Evolutionary conservation across 2,113 vertebrate species (phyloP).

Genomic region (Ovibos moschatus): DNA sequence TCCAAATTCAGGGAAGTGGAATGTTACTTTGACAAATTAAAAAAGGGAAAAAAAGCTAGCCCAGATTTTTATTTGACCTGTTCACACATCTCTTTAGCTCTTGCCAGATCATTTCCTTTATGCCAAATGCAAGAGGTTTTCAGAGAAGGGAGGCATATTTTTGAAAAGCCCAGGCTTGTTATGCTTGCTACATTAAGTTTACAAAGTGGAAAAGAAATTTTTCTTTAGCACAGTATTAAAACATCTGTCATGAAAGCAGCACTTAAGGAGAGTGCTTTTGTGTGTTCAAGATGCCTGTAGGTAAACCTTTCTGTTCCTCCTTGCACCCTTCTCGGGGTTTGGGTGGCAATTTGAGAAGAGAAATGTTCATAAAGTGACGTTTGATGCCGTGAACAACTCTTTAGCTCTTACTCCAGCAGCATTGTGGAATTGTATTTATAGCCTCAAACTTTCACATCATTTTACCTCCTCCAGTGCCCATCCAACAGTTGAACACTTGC

Average conservation of each 20-base stretch:
- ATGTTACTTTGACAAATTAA: not conserved
- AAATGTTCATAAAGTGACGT: not conserved
- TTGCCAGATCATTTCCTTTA: slow-evolving; percentile 25
- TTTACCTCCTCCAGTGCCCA: not conserved
- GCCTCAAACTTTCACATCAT: not conserved
- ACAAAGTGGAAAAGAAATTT: not conserved
- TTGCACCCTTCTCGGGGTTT: not conserved
- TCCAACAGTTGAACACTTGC: not conserved
- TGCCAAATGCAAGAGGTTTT: slow-evolving; percentile 35
- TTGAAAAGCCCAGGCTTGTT: not conserved
- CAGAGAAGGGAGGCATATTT: not conserved
- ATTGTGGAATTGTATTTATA: not conserved
- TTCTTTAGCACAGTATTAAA: not conserved
- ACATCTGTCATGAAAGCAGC: not conserved
- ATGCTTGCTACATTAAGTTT: not conserved
- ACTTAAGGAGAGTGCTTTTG: not conserved
- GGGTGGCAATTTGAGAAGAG: not conserved
- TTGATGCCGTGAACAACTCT: not conserved
- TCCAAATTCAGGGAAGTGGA: slow-evolving; percentile 36
- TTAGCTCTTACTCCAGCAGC: not conserved
- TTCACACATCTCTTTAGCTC: not conserved
- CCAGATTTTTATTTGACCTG: not conserved
- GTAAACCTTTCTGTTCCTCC: too few relatives aligned
- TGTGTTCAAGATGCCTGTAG: not conserved
- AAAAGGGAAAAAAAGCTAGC: not conserved